Percentiles rank a stretch among this genome's conserved stretches.
phyloP scores from a whole-genome alignment of 2,113 vertebrate genomes.

The Carollia perspicillata region DNA sequence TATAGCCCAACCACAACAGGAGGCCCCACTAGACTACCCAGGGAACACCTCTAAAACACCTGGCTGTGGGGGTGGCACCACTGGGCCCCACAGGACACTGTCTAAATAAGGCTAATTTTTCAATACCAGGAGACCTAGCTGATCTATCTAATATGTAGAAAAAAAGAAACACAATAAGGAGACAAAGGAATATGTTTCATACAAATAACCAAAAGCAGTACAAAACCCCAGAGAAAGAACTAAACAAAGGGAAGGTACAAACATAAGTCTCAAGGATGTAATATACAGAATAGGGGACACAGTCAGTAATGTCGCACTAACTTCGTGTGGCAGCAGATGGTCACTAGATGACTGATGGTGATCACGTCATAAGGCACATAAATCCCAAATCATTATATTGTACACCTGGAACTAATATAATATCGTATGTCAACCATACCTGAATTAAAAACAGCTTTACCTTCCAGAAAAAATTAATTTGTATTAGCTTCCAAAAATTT shows the following conservation, averaged over 20 bases:
- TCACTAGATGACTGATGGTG: background rate
- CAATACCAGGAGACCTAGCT: background rate
- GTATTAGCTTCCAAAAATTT: background rate
- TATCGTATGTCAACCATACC: background rate
- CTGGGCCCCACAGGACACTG: background rate
- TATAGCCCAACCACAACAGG: background rate
- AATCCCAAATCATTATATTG: background rate
- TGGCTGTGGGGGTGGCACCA: background rate
- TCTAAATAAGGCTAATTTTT: background rate
- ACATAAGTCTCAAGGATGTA: background rate
- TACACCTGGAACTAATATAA: background rate
- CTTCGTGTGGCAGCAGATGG: background rate
- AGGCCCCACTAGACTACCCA: background rate
- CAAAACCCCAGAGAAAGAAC: background rate
- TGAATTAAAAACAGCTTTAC: background rate
- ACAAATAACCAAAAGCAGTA: background rate
- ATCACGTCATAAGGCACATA: background rate
- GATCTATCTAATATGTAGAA: background rate
- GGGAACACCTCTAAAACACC: background rate
- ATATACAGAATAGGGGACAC: background rate
- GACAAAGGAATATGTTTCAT: background rate
- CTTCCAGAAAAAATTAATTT: background rate
- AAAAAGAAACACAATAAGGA: background rate
- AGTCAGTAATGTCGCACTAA: background rate
- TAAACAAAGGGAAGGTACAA: background rate